Base-by-base conservation (phyloP, 2,888 invertebrate genomes). In the Leptothorax acervorum region DNA sequence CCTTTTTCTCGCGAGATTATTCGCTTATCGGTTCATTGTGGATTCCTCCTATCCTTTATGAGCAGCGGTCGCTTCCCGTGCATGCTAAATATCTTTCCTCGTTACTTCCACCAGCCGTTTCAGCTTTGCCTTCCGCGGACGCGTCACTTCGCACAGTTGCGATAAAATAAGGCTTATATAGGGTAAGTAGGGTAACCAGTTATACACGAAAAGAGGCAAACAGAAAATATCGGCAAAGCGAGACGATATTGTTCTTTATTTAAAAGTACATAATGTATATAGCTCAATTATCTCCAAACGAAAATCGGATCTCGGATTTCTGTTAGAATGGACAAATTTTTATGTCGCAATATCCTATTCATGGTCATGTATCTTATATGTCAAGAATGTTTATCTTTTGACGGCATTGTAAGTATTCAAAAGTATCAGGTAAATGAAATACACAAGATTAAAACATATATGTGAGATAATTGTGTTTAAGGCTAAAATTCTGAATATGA, bases 11-110 rank as follows among this genome's bases (percentile, higher is more conserved):
- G 86, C 83, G 79, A 87, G 87, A 88, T 92, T 92, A 92, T 92
- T 92, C 91, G 90, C 91, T 92, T 92, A 92, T 92, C 91, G 91
- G 89, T 92, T 91, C 92, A 93, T 92, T 91, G 92, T 92, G 88
- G 89, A 92, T 92, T 92, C 92, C 92, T 92, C 90, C 88, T 88
- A 89, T 91, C 90, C 91, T 91, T 92, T 92, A 91, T 92, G 90
- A 92, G 88, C 87, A 85, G 81, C 88, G 87, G 85, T 87, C 85
- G 85, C 87, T 87, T 88, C 85, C 86, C 88, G 88, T 89, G 92
- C 91, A 92, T 92, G 88, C 83, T 91, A 90, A 92, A 88, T 87
- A 85, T 83, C 86, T 71, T 45, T 76, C 71, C 82, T 82, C 66
- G 85, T 76, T 78, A 63, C 81, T 73, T 63, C 66, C 76, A 63